A percentile compares a stretch with the other conserved stretches of the same genome.
phyloP scores from a whole-genome alignment of 1,140 invertebrate genomes.

The Neodiprion fabricii region DNA sequence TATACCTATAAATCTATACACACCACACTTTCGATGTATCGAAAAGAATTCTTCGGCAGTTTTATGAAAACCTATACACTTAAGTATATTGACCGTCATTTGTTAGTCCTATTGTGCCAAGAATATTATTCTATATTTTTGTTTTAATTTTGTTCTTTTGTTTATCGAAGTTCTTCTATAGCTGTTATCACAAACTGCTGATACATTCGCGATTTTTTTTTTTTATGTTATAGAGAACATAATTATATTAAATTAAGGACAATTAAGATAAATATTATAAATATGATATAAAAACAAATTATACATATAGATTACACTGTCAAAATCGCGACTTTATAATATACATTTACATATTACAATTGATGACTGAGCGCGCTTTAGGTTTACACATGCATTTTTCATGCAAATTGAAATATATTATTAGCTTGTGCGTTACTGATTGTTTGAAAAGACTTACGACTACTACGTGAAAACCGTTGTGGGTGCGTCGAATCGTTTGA shows the following conservation, averaged over 20 bases:
- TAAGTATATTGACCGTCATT: not conserved
- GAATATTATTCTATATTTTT: slow-evolving; percentile 1
- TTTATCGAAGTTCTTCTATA: not conserved
- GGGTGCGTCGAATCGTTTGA: not conserved
- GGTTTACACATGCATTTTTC: not conserved
- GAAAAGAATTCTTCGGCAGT: not conserved
- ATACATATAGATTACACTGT: slow-evolving; percentile 8
- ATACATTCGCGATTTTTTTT: not conserved
- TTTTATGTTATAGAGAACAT: not conserved
- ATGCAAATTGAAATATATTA: slow-evolving; percentile 11
- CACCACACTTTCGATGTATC: not conserved
- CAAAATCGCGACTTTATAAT: not conserved
- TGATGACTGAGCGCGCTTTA: slow-evolving; percentile 13
- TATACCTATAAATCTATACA: not conserved
- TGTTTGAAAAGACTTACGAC: not conserved
- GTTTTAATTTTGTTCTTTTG: not conserved
- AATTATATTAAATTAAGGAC: not conserved
- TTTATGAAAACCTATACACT: slow-evolving; percentile 3
- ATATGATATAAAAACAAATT: not conserved
- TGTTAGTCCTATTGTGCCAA: slow-evolving; percentile 13
- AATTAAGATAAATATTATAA: slow-evolving; percentile 1
- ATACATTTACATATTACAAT: slow-evolving; percentile 9
- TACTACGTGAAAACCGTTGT: too few species aligned
- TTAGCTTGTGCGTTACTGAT: not conserved
- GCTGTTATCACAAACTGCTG: not conserved